Conservation (phyloP, 1,140 invertebrate species). For the Drosophila biarmipes region DNA sequence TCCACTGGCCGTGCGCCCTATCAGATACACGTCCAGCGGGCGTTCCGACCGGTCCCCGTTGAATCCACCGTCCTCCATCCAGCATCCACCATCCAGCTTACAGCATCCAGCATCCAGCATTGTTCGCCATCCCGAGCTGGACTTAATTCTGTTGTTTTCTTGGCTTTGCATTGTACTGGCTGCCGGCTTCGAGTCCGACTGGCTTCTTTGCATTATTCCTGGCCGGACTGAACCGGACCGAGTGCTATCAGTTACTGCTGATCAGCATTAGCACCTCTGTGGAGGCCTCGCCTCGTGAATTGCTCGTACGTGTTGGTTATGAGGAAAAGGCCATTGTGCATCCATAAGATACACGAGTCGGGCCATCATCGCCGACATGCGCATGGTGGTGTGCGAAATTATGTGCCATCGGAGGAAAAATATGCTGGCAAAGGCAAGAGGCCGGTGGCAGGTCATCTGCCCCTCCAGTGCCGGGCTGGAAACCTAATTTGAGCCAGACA, state of each 20-base stretch:
- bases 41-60: constrained; percentile 60
- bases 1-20: constrained; percentile 59
- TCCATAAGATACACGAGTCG: constrained; percentile 47
- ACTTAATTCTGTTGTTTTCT: constrained; percentile 71
- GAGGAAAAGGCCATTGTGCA: constrained; percentile 62
- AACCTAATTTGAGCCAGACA: constrained; percentile 64
- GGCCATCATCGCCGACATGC: constrained; percentile 33
- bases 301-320: constrained; percentile 78
- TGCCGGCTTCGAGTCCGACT: constrained; percentile 31
- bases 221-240: constrained; percentile 8
- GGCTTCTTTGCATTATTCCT: constrained; percentile 77
- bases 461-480: constrained; percentile 44
- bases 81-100: constrained; percentile 3
- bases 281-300: constrained; percentile 71
- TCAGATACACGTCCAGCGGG: constrained; percentile 81
- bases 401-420: constrained; percentile 55
- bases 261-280: constrained; percentile 82
- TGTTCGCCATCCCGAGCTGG: constrained; percentile 31
- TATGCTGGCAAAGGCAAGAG: constrained; percentile 14
- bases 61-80: constrained; percentile 13
- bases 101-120: constrained; percentile 17
- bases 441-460: background rate
- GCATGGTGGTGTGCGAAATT: constrained; percentile 53
- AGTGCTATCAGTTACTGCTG: constrained; percentile 75
- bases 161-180: constrained; percentile 54